phyloP scores from a whole-genome alignment of 1,140 invertebrate genomes.

The Ridgeia piscesae region DNA sequence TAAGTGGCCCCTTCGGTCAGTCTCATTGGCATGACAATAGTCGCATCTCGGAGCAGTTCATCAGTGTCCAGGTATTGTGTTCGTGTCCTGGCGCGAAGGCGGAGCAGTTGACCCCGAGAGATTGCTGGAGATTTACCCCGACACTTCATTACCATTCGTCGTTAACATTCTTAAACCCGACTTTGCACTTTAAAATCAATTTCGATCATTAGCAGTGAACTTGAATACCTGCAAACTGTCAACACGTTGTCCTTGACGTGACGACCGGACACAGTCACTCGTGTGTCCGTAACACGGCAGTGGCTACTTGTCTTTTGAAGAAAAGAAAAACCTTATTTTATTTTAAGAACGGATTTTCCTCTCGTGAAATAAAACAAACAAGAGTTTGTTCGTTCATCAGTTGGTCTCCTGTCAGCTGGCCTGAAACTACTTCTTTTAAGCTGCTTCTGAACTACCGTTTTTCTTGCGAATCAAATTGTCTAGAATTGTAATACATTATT shows the following conservation, averaged over 20 bases:
- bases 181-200: no score
- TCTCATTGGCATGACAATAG: not conserved
- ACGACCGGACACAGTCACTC: no score
- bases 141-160: no score
- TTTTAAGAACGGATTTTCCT: no score
- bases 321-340: no score
- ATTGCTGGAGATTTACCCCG: not conserved
- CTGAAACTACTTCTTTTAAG: not conserved
- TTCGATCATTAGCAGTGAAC: no score
- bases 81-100: not conserved
- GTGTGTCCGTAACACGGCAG: no score
- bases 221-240: no score
- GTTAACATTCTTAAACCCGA: no score
- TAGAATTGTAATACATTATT: not conserved
- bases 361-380: not conserved
- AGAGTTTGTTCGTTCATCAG: not conserved
- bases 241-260: no score
- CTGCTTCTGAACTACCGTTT: not conserved
- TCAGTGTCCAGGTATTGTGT: not conserved
- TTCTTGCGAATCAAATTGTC: not conserved
- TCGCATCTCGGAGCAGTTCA: not conserved
- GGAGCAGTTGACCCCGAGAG: not conserved
- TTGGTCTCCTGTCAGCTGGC: not conserved
- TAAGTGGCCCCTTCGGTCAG: no score
- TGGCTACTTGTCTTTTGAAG: no score